phyloP scores from a whole-genome alignment of 2,113 vertebrate genomes.

The Nyctereutes procyonoides region DNA sequence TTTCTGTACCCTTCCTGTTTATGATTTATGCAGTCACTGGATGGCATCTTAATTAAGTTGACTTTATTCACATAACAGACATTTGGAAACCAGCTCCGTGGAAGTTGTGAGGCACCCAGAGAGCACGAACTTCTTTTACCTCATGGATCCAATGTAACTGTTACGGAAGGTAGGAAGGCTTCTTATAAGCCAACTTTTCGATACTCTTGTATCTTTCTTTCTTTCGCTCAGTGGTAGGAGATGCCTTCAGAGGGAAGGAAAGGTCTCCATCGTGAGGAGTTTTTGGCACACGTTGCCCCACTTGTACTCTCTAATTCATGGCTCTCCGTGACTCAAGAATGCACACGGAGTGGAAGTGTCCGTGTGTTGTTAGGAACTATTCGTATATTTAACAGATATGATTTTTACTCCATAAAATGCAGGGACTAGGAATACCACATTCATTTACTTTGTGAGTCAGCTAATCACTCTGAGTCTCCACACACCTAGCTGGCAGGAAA shows the following conservation, averaged over 20 bases:
- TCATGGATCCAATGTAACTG: background rate
- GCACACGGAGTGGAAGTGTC: background rate
- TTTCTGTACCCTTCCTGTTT: slow-evolving; percentile 44
- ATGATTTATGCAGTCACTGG: background rate
- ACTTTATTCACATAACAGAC: slow-evolving; percentile 25
- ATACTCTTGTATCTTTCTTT: background rate
- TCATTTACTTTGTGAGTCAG: background rate
- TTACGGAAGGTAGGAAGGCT: background rate
- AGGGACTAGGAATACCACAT: background rate
- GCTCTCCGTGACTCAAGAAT: background rate
- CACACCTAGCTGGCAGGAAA: background rate
- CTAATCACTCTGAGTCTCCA: background rate
- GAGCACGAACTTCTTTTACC: background rate
- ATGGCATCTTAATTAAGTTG: slow-evolving; percentile 51
- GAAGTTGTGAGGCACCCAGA: background rate
- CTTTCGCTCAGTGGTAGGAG: background rate
- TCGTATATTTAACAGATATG: background rate
- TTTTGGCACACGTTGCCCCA: background rate
- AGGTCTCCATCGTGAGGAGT: background rate
- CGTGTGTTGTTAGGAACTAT: background rate
- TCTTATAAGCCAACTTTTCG: background rate
- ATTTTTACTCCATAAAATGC: background rate
- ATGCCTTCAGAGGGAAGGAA: background rate
- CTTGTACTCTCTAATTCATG: background rate
- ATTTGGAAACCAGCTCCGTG: background rate